Conservation (phyloP, 1,140 invertebrate genomes). For the Gryllus bimaculatus region DNA sequence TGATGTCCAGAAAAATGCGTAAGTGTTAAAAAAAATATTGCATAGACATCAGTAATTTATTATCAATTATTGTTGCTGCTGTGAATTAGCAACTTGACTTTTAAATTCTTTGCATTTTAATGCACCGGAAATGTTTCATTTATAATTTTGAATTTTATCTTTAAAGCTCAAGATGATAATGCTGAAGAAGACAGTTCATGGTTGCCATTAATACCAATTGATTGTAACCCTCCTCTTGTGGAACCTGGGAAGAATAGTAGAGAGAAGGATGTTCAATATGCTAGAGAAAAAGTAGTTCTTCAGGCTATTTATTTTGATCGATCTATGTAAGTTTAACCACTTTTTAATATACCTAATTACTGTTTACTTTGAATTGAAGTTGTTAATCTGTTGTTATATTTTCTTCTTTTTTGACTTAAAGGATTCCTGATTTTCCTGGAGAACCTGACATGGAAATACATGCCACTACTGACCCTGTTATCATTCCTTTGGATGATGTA, state of each 20-base stretch:
- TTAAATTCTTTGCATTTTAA: constrained; percentile 5
- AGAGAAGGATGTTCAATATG: constrained; percentile 77
- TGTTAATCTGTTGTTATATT: not conserved
- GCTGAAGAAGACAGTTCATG: constrained; percentile 70
- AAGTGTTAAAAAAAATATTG: constrained; percentile 28
- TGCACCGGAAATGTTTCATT: not conserved
- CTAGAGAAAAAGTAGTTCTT: constrained; percentile 70
- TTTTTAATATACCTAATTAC: not conserved
- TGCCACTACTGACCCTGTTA: constrained; percentile 58
- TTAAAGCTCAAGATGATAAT: constrained; percentile 51
- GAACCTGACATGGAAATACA: constrained; percentile 80
- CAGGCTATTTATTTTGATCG: constrained; percentile 79
- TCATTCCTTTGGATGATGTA: constrained; percentile 81
- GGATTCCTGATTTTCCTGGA: constrained; percentile 71
- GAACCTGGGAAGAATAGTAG: constrained; percentile 69
- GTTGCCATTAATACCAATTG: constrained; percentile 56
- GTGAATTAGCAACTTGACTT: not conserved
- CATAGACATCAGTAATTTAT: not conserved
- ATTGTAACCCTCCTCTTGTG: constrained; percentile 47
- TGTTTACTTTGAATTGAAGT: not conserved
- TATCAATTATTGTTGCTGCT: not conserved
- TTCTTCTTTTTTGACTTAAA: constrained; percentile 25
- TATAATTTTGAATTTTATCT: constrained; percentile 22
- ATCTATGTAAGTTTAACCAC: constrained; percentile 49
- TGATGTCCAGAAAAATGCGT: constrained; percentile 63